Conservation (phyloP, 2,888 invertebrate species). For the Resseliella maxima region DNA sequence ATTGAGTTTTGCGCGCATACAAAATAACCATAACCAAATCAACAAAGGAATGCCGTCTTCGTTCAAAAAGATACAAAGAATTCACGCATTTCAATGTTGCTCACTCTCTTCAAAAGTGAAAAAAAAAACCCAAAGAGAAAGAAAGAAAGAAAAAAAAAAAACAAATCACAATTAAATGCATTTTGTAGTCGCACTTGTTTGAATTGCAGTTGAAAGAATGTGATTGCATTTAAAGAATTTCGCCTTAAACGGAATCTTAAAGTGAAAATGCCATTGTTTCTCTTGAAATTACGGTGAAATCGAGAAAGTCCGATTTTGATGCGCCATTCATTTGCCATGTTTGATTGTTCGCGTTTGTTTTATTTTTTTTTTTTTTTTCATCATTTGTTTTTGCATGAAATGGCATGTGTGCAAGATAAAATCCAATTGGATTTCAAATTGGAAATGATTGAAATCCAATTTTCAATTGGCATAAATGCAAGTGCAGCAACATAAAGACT, state of each 20-base stretch:
- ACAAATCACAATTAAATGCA: constrained; percentile 30
- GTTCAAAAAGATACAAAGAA: constrained; percentile 8
- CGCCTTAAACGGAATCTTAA: background rate
- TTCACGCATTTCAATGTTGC: background rate
- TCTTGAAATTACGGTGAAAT: background rate
- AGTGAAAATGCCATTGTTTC: constrained; percentile 6
- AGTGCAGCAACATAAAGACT: background rate
- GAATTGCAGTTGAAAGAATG: background rate
- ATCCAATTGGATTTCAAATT: background rate
- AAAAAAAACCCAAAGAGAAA: no score
- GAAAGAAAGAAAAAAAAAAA: no score
- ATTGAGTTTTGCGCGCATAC: constrained; percentile 12
- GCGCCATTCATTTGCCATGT: background rate
- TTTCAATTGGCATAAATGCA: background rate
- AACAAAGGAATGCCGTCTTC: constrained; percentile 17
- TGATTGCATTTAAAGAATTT: background rate
- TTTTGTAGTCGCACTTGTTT: constrained; percentile 3
- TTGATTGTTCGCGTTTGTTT: background rate
- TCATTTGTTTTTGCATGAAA: no score
- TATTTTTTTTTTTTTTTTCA: no score
- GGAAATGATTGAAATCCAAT: background rate
- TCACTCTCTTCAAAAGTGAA: background rate
- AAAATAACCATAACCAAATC: constrained; percentile 2
- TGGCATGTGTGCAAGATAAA: no score
- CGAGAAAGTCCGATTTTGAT: constrained; percentile 11